phyloP scores from a whole-genome alignment of 1,140 invertebrate genomes.

The Procambarus clarkii region DNA sequence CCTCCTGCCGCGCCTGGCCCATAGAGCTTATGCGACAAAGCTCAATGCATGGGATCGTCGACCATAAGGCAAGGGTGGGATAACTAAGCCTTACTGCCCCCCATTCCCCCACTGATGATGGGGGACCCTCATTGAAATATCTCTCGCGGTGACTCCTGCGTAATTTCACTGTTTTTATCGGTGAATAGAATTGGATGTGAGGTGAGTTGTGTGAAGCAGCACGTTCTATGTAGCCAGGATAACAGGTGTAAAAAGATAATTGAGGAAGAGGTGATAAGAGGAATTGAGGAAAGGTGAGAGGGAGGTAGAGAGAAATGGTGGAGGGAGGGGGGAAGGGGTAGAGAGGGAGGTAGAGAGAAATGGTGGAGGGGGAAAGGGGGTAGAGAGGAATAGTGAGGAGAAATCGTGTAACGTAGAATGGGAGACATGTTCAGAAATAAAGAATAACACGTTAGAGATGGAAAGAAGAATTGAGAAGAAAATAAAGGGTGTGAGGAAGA shows the following conservation, averaged over 20 bases:
- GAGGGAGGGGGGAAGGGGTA: background rate
- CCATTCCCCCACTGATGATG: background rate
- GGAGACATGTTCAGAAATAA: too few relatives aligned
- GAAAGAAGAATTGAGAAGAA: too few relatives aligned
- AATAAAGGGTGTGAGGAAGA: too few relatives aligned
- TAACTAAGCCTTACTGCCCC: too few relatives aligned
- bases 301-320: background rate
- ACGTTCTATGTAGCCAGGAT: background rate
- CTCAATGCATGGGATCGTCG: too few relatives aligned
- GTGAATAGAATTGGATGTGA: slow-evolving; percentile 37
- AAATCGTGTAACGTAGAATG: too few relatives aligned
- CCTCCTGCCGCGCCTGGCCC: too few relatives aligned
- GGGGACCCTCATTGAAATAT: slow-evolving; percentile 38
- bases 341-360: background rate
- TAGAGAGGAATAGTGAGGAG: background rate
- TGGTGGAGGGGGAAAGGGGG: background rate
- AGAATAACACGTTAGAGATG: too few relatives aligned
- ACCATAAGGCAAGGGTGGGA: too few relatives aligned
- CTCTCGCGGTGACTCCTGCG: slow-evolving; percentile 22
- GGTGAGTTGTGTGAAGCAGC: background rate
- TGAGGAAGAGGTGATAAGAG: background rate
- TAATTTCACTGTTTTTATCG: slow-evolving; percentile 2
- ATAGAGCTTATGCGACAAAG: too few relatives aligned
- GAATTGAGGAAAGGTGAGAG: background rate
- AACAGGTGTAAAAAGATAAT: background rate